These are phyloP conservation scores for Scrobipalpa costella DNA, from an alignment of 2,888 invertebrate genomes.

Conservation along the genomic window DNA sequence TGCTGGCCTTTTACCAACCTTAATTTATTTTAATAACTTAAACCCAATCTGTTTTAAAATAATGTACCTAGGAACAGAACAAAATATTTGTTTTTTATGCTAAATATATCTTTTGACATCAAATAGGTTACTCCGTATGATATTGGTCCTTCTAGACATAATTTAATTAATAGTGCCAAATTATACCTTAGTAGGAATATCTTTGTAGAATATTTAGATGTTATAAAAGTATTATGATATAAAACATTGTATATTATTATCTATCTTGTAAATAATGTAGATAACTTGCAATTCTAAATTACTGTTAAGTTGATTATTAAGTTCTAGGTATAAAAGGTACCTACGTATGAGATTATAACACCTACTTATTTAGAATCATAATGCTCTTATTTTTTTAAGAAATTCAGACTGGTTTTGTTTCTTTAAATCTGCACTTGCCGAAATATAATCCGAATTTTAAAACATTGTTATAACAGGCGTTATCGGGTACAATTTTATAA, in stretches of 20 bases:
- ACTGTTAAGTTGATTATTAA: neutral
- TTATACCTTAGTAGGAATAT: neutral
- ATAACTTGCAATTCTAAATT: conserved; percentile 1
- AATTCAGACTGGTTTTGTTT: no score
- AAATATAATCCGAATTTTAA: conserved; percentile 13
- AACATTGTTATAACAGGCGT: conserved; percentile 30
- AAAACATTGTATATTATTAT: neutral
- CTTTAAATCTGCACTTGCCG: no score
- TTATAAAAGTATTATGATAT: neutral
- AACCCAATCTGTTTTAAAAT: no score
- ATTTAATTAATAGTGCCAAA: neutral
- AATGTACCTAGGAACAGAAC: no score
- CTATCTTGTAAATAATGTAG: neutral
- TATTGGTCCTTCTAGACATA: no score
- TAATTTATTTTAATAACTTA: no score
- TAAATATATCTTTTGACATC: no score
- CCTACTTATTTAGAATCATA: neutral
- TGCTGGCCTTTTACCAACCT: no score
- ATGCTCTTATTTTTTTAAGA: no score
- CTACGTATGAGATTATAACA: neutral
- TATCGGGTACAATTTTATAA: conserved; percentile 50
- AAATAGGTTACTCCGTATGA: no score
- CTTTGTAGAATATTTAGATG: neutral
- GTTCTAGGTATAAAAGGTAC: neutral
- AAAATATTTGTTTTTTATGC: no score